These are phyloP conservation scores for Oscheius sp. DNA, from an alignment of 2,888 invertebrate genomes.

Conservation along the genomic window DNA sequence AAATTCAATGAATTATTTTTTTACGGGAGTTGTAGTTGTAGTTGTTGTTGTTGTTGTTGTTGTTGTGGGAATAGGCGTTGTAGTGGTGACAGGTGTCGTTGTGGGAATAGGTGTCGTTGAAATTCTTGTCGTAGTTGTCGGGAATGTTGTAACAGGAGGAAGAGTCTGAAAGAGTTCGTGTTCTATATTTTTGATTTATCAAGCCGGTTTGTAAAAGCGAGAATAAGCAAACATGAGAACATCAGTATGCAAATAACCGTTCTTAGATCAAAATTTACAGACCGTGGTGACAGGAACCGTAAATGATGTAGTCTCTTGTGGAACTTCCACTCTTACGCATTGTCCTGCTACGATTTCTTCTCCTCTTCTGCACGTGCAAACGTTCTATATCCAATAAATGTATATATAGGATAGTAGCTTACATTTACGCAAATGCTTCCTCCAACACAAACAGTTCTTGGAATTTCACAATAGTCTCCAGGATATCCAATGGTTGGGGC, in stretches of 20 bases:
- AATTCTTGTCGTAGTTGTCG: conserved; percentile 29
- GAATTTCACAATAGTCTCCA: conserved; percentile 43
- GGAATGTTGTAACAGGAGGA: conserved; percentile 13
- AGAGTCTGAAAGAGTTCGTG: too few species aligned
- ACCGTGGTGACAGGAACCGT: too few species aligned
- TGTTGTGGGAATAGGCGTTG: background rate
- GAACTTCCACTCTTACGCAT: conserved; percentile 36
- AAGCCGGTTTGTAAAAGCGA: too few species aligned
- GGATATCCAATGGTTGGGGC: conserved; percentile 49
- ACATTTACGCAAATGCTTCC: conserved; percentile 50
- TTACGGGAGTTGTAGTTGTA: conserved; percentile 8
- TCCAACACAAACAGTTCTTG: conserved; percentile 48
- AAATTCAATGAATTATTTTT: too few species aligned
- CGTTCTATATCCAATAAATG: too few species aligned
- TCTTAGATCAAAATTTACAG: too few species aligned
- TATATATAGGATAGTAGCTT: conserved; percentile 2
- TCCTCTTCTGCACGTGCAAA: conserved; percentile 48
- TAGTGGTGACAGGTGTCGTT: conserved; percentile 4
- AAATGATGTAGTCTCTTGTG: background rate
- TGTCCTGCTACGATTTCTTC: conserved; percentile 45
- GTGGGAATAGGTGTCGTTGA: background rate
- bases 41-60: conserved; percentile 18
- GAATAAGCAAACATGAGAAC: too few species aligned
- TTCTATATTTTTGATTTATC: too few species aligned
- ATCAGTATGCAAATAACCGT: too few species aligned